Evolutionary conservation across 2,113 vertebrate genomes (phyloP).

Genomic region (Neopipo cinnamomea): DNA sequence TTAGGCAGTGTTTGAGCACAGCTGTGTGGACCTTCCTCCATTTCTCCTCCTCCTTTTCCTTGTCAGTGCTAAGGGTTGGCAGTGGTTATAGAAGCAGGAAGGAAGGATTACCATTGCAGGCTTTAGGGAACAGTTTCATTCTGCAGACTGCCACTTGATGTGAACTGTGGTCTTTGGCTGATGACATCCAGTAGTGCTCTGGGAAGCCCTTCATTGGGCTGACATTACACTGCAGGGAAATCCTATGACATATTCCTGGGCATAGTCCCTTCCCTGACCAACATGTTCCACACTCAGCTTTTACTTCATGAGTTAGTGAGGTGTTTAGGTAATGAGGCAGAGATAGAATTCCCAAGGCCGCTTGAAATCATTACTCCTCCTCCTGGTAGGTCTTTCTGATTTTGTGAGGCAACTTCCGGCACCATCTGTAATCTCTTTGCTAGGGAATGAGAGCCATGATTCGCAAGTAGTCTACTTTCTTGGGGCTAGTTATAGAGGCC

Average conservation of each 20-base stretch:
- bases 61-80: too few relatives aligned
- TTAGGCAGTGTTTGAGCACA: not conserved
- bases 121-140: not conserved
- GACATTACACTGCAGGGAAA: too few relatives aligned
- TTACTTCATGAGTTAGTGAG: rapidly evolving
- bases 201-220: too few relatives aligned
- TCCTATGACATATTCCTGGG: not conserved
- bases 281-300: not conserved
- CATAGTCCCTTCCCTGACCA: not conserved
- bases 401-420: not conserved
- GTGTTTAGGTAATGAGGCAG: not conserved
- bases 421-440: not conserved
- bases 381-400: not conserved
- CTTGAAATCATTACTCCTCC: not conserved
- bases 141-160: not conserved
- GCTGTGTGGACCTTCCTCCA: not conserved
- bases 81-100: not conserved
- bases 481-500: rapidly evolving
- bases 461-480: not conserved
- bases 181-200: too few relatives aligned
- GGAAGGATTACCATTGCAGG: not conserved
- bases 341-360: not conserved
- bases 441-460: not conserved
- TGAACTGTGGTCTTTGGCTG: not conserved
- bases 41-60: not conserved